Evolutionary conservation across 2,113 vertebrate genomes (phyloP).

Genomic region (Coptodon bakossiorum): DNA sequence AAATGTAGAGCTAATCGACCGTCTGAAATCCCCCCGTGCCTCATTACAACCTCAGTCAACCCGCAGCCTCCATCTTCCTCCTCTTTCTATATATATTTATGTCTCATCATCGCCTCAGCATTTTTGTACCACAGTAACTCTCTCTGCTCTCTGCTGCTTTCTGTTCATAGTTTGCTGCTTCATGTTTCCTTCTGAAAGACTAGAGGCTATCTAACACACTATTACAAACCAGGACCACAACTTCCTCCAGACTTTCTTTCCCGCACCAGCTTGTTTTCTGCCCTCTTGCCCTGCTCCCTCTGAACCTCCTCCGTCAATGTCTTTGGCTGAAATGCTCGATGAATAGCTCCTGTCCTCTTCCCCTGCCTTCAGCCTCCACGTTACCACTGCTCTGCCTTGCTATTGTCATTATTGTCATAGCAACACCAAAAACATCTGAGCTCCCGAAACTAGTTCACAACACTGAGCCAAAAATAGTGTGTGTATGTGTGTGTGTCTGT

Average conservation of each 20-base stretch:
- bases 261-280: constrained; percentile 17
- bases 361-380: neutral
- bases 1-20: constrained; percentile 17
- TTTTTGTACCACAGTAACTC: neutral
- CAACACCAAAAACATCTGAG: constrained; percentile 61
- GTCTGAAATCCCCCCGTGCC: neutral
- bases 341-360: constrained; percentile 8
- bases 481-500: neutral
- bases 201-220: neutral
- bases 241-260: constrained; percentile 2
- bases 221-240: constrained; percentile 51
- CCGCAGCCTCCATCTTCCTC: neutral
- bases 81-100: neutral
- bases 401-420: constrained; percentile 62
- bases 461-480: constrained; percentile 34
- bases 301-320: constrained; percentile 13
- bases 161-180: neutral
- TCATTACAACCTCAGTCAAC: constrained; percentile 9
- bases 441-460: constrained; percentile 2
- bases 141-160: neutral
- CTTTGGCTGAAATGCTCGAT: neutral
- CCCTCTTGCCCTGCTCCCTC: constrained; percentile 11
- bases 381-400: constrained; percentile 21
- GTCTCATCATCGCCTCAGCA: neutral
- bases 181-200: neutral